Evolutionary conservation across 2,797 vertebrate species (phyloP).

Genomic region (Chromobotia macracanthus): DNA sequence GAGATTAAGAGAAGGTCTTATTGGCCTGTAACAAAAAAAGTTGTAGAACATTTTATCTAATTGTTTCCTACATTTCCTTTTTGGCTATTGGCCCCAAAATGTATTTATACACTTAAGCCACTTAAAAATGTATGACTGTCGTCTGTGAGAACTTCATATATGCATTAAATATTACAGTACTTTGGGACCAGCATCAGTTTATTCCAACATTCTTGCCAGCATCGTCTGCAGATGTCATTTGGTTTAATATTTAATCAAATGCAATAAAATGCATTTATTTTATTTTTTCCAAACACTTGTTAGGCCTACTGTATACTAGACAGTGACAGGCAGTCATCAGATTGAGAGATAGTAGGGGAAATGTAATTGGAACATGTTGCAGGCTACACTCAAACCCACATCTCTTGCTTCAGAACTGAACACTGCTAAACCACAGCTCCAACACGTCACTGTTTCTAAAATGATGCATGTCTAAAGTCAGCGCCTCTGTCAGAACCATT

Average conservation of each 20-base stretch:
- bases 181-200: background rate
- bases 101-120: background rate
- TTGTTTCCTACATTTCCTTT: background rate
- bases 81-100: background rate
- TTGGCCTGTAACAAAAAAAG: background rate
- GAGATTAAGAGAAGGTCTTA: slow-evolving; percentile 9
- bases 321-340: no score
- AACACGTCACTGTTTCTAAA: background rate
- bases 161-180: background rate
- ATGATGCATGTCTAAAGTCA: slow-evolving; percentile 14
- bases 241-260: slow-evolving; percentile 14
- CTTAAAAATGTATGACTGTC: background rate
- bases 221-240: background rate
- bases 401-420: background rate
- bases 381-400: background rate
- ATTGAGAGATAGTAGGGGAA: no score
- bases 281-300: background rate
- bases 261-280: slow-evolving; percentile 19
- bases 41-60: background rate
- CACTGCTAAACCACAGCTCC: background rate
- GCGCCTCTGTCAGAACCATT: background rate
- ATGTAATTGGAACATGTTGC: no score
- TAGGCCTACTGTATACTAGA: background rate
- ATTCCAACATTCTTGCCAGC: background rate
- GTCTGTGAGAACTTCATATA: background rate